Evolutionary conservation across 2,797 vertebrate genomes (phyloP).

Genomic region (Fringilla coelebs): DNA sequence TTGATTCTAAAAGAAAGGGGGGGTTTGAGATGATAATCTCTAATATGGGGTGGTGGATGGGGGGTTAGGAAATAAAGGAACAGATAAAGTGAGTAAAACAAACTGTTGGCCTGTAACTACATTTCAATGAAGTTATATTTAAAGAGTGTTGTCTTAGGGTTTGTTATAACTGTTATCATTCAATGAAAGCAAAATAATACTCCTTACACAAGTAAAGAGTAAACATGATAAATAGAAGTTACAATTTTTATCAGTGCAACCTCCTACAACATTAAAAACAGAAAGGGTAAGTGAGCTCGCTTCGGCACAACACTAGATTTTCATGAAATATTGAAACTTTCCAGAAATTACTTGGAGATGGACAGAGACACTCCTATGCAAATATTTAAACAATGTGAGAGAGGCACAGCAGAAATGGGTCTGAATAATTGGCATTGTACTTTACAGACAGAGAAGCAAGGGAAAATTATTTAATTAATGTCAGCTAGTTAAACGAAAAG

Average conservation of each 20-base stretch:
- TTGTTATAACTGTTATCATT: background rate
- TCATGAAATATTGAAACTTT: background rate
- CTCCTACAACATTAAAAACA: background rate
- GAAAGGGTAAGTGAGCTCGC: background rate
- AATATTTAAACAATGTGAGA: background rate
- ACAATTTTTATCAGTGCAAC: background rate
- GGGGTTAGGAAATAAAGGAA: background rate
- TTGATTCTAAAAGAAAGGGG: background rate
- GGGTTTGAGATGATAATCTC: background rate
- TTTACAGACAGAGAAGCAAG: background rate
- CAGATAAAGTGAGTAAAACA: background rate
- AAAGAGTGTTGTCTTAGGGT: background rate
- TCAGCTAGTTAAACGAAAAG: background rate
- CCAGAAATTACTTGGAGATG: background rate
- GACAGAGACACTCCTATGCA: background rate
- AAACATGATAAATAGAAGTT: background rate
- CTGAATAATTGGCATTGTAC: background rate
- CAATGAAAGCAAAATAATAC: background rate
- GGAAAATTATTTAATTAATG: background rate
- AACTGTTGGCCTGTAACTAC: background rate
- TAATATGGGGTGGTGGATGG: fast-evolving
- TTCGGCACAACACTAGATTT: background rate
- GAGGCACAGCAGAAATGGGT: background rate
- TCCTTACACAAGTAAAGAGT: background rate
- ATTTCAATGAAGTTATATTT: background rate